Percentiles rank a stretch among this genome's conserved stretches.
These are phyloP conservation scores for Phoronis australis DNA, from an alignment of 2,888 invertebrate species.

Conservation along the genomic window DNA sequence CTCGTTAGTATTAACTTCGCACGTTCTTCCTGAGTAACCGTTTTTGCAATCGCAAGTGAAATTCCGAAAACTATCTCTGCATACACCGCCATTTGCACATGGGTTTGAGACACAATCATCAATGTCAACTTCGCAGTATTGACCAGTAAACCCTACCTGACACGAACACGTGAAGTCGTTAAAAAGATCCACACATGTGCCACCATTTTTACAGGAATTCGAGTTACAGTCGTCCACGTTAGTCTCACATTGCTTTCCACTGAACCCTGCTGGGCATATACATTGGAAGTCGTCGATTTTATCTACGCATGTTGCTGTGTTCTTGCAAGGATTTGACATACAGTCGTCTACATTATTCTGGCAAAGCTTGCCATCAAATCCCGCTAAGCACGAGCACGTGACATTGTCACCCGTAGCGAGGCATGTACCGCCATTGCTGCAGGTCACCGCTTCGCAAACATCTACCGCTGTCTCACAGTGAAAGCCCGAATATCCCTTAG, in stretches of 20 bases:
- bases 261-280: constrained; percentile 31
- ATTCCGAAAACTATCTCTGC: constrained; percentile 9
- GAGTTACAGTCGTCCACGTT: too few species aligned
- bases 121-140: too few species aligned
- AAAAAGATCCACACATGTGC: constrained; percentile 7
- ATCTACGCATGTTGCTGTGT: too few species aligned
- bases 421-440: too few species aligned
- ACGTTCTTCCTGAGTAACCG: constrained; percentile 17
- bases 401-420: too few species aligned
- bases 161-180: constrained; percentile 70
- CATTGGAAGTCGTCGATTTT: constrained; percentile 11
- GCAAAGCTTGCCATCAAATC: too few species aligned
- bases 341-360: constrained; percentile 47
- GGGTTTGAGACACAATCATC: constrained; percentile 40
- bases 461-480: too few species aligned
- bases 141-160: constrained; percentile 72
- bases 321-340: constrained; percentile 28
- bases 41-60: constrained; percentile 29
- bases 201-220: constrained; percentile 14
- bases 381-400: too few species aligned
- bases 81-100: constrained; percentile 56
- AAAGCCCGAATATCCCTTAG: too few species aligned
- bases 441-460: too few species aligned
- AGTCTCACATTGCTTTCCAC: too few species aligned
- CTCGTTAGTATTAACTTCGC: constrained; percentile 3